Evolutionary conservation across 2,888 invertebrate genomes (phyloP).

Genomic region (Tachina fera): DNA sequence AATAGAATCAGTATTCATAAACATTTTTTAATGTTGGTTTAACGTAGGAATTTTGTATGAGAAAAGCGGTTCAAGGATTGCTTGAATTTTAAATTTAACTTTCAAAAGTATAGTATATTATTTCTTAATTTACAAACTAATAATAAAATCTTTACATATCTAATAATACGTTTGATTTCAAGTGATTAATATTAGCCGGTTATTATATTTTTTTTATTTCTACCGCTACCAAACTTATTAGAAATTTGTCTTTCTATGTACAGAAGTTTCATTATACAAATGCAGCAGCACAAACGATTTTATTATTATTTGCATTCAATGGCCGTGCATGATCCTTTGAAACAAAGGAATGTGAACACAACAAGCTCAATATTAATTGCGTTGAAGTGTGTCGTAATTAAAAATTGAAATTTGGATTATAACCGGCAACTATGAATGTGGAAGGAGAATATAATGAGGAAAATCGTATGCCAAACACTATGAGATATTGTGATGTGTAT

Average conservation of each 20-base stretch:
- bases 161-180: neutral
- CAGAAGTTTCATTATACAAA: slow-evolving; percentile 12
- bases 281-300: neutral
- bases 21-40: too few relatives aligned
- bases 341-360: slow-evolving; percentile 11
- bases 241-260: neutral
- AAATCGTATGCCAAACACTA: neutral
- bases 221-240: neutral
- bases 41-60: too few relatives aligned
- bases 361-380: slow-evolving; percentile 23
- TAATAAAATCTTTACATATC: too few relatives aligned
- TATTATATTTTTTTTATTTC: neutral
- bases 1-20: too few relatives aligned
- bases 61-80: too few relatives aligned
- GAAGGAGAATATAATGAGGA: slow-evolving; percentile 8
- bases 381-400: slow-evolving; percentile 49
- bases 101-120: too few relatives aligned
- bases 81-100: too few relatives aligned
- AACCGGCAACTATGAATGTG: slow-evolving; percentile 9
- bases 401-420: slow-evolving; percentile 38
- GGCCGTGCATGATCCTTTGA: slow-evolving; percentile 5
- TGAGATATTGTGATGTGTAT: neutral
- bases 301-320: slow-evolving; percentile 4
- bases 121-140: too few relatives aligned
- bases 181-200: neutral